Evolutionary conservation across 37 sponge, comb jelly and placozoan species (phyloP), one percentile per base, ranked within the genome.

Genomic region (Diacarnus erythraeanus): DNA sequence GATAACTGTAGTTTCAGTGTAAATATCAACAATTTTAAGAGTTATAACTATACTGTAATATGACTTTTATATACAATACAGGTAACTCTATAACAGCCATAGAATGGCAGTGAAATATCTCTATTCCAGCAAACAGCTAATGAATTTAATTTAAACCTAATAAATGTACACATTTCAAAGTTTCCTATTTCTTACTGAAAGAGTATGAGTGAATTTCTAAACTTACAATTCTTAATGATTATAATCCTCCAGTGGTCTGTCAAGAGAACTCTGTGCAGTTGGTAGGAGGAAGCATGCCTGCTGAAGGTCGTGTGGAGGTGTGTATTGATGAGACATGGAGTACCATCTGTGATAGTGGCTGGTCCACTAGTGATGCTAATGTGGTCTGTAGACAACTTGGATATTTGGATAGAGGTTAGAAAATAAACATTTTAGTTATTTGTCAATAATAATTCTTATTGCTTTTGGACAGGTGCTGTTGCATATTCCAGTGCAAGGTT

Each of bases 251-350:
- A 22, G 59, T 34, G 68, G 10, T 47, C 51, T 47, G 51, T 12
- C 51, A 47, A 47, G 51, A 47, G 51, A 47, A 47, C 12, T 6
- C 51, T 12, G 10, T 66, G 21, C 42, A 39, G n/a, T 43, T 79
- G 56, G 70, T 68, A 33, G 74, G 74, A 39, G 74, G 82, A 38
- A 59, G 38, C 34, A 44, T 33, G 38, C 22, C 37, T 18, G 29
- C 27, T 38, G 33, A 81, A 34, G 82, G 82, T 22, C 73, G 82
- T 36, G 82, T 81, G 10, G 74, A 81, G 47, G 74, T 81, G 8
- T 73, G 82, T 42, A 4, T 54, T 61, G 37, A 34, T 38, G 38
- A 21, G 18, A 8, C 66, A n/a, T 72, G 72, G 84, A 51, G 65
- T n/a, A 83, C 77, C 39, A 59, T 83, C n/a, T 79, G 79, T 65